Base-by-base conservation (phyloP, 2,797 vertebrate species). In the Helicolenus hilgendorfi region DNA sequence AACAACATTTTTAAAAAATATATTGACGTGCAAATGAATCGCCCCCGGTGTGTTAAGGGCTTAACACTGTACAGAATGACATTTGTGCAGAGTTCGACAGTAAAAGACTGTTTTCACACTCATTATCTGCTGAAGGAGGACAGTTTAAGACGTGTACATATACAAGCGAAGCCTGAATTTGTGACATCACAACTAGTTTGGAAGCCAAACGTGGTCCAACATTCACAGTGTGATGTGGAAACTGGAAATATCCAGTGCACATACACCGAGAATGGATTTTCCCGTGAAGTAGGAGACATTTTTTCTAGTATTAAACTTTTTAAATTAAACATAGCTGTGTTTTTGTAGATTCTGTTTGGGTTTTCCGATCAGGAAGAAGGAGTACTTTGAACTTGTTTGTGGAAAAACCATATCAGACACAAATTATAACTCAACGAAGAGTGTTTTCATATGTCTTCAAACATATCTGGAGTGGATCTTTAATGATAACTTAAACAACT, bases 11-110 rank as follows among this genome's bases (percentile, higher is more conserved):
- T 45, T 5, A 14, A 49, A 49, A 49, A 49, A 49, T 7, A 49
- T 20, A 49, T 20, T 20, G 3, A 49, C 18, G 7, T 20, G 18
- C 7, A 18, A 20, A 49, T 18, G 0, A 45, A 18, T 0, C 0
- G 1, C 41, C 15, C 38, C 41, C 15, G 41, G 6, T 45, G 15
- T 45, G 15, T 49, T 8, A 49, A 4, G 45, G 45, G 7, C 45
- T 49, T 20, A 2, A 49, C 45, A 49, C 45, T 20, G 45, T 20
- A 41, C 38, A 41, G 38, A 41, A 41, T 41, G 14, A 41, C 38
- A 41, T 41, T 0, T 41, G 14, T 41, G 38, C 0, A 41, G 1
- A 15, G 38, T 0, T 41, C 15, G 14, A 41, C 38, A 49, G 45
- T 20, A 49, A 49, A n/a, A 29, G 13, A 11, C 3, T 26, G 20